phyloP scores from a whole-genome alignment of 2,888 invertebrate genomes.

The Pollenia labialis region DNA sequence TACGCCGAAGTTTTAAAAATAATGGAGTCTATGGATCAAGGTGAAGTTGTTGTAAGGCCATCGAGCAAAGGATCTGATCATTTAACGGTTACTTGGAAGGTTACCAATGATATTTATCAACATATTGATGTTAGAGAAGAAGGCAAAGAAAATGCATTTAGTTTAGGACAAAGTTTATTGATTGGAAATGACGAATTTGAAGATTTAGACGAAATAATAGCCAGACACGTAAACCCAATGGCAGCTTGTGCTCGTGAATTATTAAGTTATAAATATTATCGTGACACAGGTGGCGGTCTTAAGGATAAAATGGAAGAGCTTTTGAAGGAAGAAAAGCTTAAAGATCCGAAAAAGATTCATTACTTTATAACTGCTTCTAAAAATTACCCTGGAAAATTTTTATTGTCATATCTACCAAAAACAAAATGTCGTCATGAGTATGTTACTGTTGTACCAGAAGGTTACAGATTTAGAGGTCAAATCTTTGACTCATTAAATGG shows the following conservation, averaged over 20 bases:
- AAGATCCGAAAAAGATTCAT: slow-evolving; percentile 94
- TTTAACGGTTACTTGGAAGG: slow-evolving; percentile 99
- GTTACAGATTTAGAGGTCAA: slow-evolving; percentile 94
- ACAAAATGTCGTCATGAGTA: slow-evolving; percentile 95
- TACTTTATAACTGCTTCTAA: slow-evolving; percentile 93
- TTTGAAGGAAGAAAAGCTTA: slow-evolving; percentile 94
- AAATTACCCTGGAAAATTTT: slow-evolving; percentile 95
- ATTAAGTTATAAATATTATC: slow-evolving; percentile 95
- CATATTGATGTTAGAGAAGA: slow-evolving; percentile 98
- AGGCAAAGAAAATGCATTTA: slow-evolving; percentile 98
- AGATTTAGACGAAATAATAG: slow-evolving; percentile 99
- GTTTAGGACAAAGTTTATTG: slow-evolving; percentile 93
- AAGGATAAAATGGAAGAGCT: slow-evolving; percentile 95
- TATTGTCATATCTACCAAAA: slow-evolving; percentile 96
- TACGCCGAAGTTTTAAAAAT: slow-evolving; percentile 96
- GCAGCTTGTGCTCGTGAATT: slow-evolving; percentile 96
- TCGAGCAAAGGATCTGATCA: slow-evolving; percentile 98
- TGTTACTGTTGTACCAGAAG: slow-evolving; percentile 95
- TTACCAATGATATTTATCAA: slow-evolving; percentile 95
- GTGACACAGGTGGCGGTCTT: slow-evolving; percentile 90
- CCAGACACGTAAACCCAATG: slow-evolving; percentile 98
- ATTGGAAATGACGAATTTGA: slow-evolving; percentile 98
- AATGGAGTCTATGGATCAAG: slow-evolving; percentile 96
- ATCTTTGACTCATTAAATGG: slow-evolving; percentile 90
- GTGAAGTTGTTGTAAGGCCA: slow-evolving; percentile 97